A percentile compares a stretch with the other conserved stretches of the same genome.
Evolutionary conservation across 2,888 invertebrate genomes (phyloP).

Genomic region (Phengaris arion): DNA sequence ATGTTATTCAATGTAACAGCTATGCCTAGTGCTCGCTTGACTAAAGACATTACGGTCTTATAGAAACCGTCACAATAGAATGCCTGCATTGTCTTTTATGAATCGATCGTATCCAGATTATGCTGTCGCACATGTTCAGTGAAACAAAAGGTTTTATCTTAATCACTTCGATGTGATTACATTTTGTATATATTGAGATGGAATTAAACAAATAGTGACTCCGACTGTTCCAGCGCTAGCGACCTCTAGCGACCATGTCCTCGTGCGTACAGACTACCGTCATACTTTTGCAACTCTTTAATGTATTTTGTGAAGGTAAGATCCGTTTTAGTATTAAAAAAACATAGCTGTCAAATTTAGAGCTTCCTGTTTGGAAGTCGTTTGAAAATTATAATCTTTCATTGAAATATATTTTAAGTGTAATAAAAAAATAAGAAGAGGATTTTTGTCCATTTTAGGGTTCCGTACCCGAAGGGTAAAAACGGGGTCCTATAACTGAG

Average conservation of each 20-base stretch:
- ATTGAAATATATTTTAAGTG: too few species aligned
- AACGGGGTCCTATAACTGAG: too few species aligned
- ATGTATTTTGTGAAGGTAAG: not conserved
- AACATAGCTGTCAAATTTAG: too few species aligned
- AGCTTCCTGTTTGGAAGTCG: too few species aligned
- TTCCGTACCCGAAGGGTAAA: too few species aligned
- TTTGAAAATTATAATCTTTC: too few species aligned
- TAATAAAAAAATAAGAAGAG: too few species aligned
- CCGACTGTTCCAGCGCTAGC: not conserved
- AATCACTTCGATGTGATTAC: not conserved
- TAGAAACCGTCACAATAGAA: not conserved
- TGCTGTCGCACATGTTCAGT: not conserved
- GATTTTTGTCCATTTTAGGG: too few species aligned
- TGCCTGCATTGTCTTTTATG: not conserved
- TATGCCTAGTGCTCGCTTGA: too few species aligned
- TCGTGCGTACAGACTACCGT: slow-evolving; percentile 33
- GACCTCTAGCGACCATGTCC: slow-evolving; percentile 29
- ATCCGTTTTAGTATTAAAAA: not conserved
- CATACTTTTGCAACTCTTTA: slow-evolving; percentile 32
- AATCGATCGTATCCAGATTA: not conserved
- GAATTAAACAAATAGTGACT: not conserved
- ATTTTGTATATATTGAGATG: slow-evolving; percentile 15
- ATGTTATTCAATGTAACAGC: too few species aligned
- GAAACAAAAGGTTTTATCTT: slow-evolving; percentile 18
- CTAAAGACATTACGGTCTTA: not conserved